Conservation (phyloP, 2,888 invertebrate genomes). For the Ptilodon capucinus region DNA sequence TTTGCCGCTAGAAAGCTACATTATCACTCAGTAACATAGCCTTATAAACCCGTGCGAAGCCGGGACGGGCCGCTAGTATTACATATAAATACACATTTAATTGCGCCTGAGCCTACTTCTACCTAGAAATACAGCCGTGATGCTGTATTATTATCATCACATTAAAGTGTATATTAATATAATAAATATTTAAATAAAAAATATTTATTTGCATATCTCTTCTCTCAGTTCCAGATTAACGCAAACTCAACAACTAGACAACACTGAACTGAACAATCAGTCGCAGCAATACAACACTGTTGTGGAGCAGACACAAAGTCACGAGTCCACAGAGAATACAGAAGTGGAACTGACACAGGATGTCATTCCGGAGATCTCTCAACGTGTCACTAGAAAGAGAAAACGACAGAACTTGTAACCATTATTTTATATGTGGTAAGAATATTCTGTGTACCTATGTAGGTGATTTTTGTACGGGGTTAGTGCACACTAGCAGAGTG, state of each 20-base stretch:
- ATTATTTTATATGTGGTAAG: constrained; percentile 15
- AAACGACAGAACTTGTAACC: constrained; percentile 40
- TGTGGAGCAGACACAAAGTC: constrained; percentile 9
- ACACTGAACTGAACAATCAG: constrained; percentile 18
- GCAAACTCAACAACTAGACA: constrained; percentile 40
- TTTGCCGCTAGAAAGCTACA: too few relatives aligned
- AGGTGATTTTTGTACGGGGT: background rate
- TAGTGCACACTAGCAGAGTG: too few relatives aligned
- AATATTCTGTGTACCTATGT: constrained; percentile 5
- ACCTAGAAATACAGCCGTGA: too few relatives aligned
- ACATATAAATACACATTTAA: too few relatives aligned
- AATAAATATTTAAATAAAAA: background rate
- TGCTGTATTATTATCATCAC: too few relatives aligned
- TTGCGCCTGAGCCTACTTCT: too few relatives aligned
- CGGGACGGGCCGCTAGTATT: too few relatives aligned
- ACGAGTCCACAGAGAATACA: constrained; percentile 28
- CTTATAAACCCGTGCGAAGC: too few relatives aligned
- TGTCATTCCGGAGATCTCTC: constrained; percentile 55
- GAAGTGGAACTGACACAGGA: constrained; percentile 41
- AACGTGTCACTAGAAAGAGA: constrained; percentile 54
- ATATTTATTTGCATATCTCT: too few relatives aligned
- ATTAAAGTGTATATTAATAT: too few relatives aligned
- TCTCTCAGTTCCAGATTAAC: constrained; percentile 51
- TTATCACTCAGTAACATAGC: too few relatives aligned
- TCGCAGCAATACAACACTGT: constrained; percentile 23